phyloP scores from a whole-genome alignment of 2,797 vertebrate species.

The Propithecus deckenii region DNA sequence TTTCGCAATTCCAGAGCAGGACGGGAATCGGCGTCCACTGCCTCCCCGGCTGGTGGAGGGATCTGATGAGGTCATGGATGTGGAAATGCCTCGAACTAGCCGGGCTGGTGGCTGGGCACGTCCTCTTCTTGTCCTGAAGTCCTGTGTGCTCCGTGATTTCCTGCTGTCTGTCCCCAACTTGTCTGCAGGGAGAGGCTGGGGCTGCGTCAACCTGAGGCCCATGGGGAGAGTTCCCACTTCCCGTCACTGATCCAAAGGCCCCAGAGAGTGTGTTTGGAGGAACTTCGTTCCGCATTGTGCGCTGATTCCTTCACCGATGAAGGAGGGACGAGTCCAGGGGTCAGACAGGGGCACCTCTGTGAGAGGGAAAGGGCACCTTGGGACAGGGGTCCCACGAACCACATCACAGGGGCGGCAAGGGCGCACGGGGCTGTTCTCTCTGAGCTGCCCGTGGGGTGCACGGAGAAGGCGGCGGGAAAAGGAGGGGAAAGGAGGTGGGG shows the following conservation, averaged over 20 bases:
- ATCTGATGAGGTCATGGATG: not conserved
- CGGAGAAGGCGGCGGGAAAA: rapidly evolving
- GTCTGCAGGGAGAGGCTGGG: not conserved
- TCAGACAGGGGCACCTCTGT: rapidly evolving
- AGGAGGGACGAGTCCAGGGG: too few species aligned
- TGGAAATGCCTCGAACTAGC: too few species aligned
- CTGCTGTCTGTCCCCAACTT: not conserved
- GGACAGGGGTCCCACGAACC: not conserved
- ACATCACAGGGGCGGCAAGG: too few species aligned
- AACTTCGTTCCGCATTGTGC: rapidly evolving
- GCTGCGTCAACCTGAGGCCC: not conserved
- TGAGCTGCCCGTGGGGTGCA: rapidly evolving
- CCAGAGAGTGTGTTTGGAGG: not conserved
- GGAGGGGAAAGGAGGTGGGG: rapidly evolving
- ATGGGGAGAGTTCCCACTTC: not conserved
- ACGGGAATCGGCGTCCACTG: rapidly evolving
- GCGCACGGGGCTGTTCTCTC: rapidly evolving
- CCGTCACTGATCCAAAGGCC: rapidly evolving
- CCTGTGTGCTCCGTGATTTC: rapidly evolving
- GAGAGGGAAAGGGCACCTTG: not conserved
- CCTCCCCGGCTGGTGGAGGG: not conserved
- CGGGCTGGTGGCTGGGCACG: rapidly evolving
- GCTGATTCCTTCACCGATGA: rapidly evolving
- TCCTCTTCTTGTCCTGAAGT: not conserved
- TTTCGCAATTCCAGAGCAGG: not conserved